These are phyloP conservation scores for Amblyornis subalaris DNA, from an alignment of 2,113 vertebrate genomes.

Conservation along the genomic window DNA sequence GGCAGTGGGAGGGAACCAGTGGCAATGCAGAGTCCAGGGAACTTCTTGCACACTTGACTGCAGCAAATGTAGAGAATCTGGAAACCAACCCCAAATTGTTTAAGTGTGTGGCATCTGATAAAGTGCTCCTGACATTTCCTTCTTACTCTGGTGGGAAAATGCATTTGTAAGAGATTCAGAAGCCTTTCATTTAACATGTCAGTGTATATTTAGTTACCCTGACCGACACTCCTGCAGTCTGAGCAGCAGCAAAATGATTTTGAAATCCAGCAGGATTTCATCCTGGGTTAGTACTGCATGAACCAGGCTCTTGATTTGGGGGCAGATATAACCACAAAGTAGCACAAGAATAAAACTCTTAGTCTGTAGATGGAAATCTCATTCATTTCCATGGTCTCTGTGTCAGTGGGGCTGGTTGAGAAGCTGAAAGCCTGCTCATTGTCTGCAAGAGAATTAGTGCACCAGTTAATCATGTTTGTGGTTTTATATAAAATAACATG, in stretches of 20 bases:
- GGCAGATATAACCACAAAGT: background rate
- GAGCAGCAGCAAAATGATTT: background rate
- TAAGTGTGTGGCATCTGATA: background rate
- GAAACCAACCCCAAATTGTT: background rate
- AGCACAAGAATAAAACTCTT: background rate
- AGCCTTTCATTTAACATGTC: background rate
- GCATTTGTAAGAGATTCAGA: background rate
- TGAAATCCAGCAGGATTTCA: background rate
- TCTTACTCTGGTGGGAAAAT: background rate
- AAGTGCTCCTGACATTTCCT: background rate
- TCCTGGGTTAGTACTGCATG: background rate
- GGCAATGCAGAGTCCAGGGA: background rate
- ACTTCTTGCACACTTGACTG: background rate
- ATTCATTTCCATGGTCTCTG: background rate
- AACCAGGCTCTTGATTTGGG: background rate
- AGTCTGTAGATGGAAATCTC: background rate
- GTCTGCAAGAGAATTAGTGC: background rate
- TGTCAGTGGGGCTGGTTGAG: background rate
- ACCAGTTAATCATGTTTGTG: background rate
- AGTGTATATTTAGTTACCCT: background rate
- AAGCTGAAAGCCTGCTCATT: background rate
- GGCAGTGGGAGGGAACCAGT: background rate
- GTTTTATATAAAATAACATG: background rate
- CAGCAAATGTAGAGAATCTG: background rate
- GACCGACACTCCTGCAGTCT: background rate